A percentile compares a stretch with the other conserved stretches of the same genome.
These are phyloP conservation scores for Sisyra terminalis DNA, from an alignment of 2,888 invertebrate species.

Conservation along the genomic window DNA sequence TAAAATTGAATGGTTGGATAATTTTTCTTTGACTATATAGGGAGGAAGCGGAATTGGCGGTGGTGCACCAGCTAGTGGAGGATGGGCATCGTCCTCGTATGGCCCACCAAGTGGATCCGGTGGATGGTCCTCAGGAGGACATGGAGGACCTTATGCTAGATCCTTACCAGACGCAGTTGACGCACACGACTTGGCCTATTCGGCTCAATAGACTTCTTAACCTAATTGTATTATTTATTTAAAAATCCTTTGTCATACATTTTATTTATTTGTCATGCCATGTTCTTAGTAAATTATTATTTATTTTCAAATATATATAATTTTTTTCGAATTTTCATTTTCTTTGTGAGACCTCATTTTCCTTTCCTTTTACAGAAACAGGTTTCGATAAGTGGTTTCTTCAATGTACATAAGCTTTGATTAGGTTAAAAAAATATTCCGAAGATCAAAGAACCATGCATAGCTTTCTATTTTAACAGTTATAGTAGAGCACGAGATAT, in stretches of 20 bases:
- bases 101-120: conserved; percentile 14
- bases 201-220: conserved; percentile 30
- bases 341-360: not conserved
- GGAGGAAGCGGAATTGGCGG: conserved; percentile 9
- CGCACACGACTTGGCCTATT: conserved; percentile 55
- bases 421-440: too few species aligned
- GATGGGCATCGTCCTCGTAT: conserved; percentile 18
- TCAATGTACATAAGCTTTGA: too few species aligned
- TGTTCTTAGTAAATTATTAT: conserved; percentile 7
- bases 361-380: not conserved
- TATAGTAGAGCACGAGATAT: too few species aligned
- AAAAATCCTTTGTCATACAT: conserved; percentile 10
- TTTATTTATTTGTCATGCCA: conserved; percentile 6
- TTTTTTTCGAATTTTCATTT: not conserved
- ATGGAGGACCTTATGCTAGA: conserved; percentile 21
- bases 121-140: conserved; percentile 18
- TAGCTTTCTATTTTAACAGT: too few species aligned
- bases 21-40: not conserved
- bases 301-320: conserved; percentile 7
- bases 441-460: too few species aligned
- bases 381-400: too few species aligned
- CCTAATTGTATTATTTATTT: conserved; percentile 8
- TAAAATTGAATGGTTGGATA: not conserved
- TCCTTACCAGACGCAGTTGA: conserved; percentile 16
- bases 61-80: conserved; percentile 15